A percentile compares a stretch with the other conserved stretches of the same genome.
These are phyloP conservation scores for Pinctada fucata DNA, from an alignment of 2,888 invertebrate species.

Conservation along the genomic window DNA sequence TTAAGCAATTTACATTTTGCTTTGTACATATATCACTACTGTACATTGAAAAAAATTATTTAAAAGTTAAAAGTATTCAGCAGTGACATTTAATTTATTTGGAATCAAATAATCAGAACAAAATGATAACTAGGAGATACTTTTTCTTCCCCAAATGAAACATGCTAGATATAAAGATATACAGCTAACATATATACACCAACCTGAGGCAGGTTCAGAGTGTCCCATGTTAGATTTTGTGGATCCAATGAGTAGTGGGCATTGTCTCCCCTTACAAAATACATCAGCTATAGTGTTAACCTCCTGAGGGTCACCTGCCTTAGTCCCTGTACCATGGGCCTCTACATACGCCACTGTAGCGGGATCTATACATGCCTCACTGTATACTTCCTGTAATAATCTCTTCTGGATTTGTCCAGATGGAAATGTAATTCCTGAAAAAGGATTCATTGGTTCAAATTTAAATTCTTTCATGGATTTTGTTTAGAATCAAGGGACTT, in stretches of 20 bases:
- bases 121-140: neutral
- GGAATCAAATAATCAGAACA: too few species aligned
- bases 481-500: too few species aligned
- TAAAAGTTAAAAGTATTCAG: too few species aligned
- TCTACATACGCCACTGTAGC: conserved; percentile 92
- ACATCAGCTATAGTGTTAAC: conserved; percentile 93
- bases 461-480: neutral
- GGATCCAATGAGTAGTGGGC: conserved; percentile 93
- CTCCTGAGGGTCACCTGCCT: conserved; percentile 96
- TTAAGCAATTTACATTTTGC: too few species aligned
- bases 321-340: conserved; percentile 99
- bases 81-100: too few species aligned
- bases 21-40: too few species aligned
- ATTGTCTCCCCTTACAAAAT: conserved; percentile 73
- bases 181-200: conserved; percentile 16
- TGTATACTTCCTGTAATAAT: conserved; percentile 86
- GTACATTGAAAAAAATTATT: too few species aligned
- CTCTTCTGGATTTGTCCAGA: conserved; percentile 83
- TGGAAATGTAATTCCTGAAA: conserved; percentile 79
- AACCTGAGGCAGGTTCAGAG: conserved; percentile 87
- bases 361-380: conserved; percentile 89
- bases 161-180: too few species aligned
- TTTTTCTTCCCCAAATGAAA: too few species aligned
- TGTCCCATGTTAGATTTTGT: conserved; percentile 99
- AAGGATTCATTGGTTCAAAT: neutral